Percentiles rank a stretch among this genome's conserved stretches.
phyloP scores from a whole-genome alignment of 30 jellyfish, hydroid and myxozoan genomes.

The Turritopsis rubra region DNA sequence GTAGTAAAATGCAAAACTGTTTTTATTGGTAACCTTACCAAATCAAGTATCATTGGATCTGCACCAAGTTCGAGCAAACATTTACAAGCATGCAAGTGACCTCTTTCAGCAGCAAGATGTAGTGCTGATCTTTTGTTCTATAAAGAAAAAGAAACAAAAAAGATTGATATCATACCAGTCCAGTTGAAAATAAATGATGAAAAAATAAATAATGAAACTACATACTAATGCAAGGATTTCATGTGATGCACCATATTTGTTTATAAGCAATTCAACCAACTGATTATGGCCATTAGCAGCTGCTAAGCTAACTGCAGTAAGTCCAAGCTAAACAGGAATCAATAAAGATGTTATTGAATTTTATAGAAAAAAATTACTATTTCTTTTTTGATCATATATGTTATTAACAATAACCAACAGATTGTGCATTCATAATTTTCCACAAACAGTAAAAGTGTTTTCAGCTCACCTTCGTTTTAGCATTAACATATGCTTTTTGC shows the following conservation, averaged over 20 bases:
- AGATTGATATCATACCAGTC: no score
- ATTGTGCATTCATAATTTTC: no score
- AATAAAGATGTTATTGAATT: neutral
- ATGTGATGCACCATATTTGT: conserved; percentile 51
- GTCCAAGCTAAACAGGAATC: conserved; percentile 48
- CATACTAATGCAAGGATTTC: conserved; percentile 80
- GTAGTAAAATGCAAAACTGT: no score
- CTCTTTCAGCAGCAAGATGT: conserved; percentile 72
- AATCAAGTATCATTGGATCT: conserved; percentile 60
- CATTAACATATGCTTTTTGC: conserved; percentile 74
- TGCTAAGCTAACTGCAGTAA: conserved; percentile 79
- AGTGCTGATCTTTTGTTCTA: conserved; percentile 70
- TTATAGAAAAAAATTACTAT: no score
- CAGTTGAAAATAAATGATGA: neutral
- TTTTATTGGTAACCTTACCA: conserved; percentile 44
- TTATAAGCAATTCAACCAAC: conserved; percentile 56
- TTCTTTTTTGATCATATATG: neutral
- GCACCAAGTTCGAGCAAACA: conserved; percentile 68
- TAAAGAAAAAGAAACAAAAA: neutral
- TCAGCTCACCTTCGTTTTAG: conserved; percentile 81
- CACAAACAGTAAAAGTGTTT: no score
- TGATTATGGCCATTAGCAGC: conserved; percentile 68
- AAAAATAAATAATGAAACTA: neutral
- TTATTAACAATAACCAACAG: no score
- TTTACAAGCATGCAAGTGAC: conserved; percentile 53